Evolutionary conservation across 2,797 vertebrate species (phyloP).

Genomic region (Hozukius guyotensis): DNA sequence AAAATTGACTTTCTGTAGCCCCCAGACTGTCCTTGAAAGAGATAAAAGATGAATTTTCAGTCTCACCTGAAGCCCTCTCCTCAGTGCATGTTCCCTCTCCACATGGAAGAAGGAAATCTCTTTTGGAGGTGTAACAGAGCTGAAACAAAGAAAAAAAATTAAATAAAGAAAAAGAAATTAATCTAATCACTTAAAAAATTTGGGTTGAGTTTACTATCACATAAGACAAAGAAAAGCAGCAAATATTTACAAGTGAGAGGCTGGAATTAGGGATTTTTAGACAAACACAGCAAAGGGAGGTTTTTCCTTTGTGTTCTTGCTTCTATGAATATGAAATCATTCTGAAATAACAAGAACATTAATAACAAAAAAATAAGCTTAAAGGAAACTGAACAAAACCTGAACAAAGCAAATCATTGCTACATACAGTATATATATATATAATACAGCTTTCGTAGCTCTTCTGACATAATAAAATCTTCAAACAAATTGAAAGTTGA

Average conservation of each 20-base stretch:
- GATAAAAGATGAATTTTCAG: not conserved
- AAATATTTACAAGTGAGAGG: not conserved
- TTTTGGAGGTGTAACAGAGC: conserved; percentile 82
- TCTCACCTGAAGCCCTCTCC: conserved; percentile 77
- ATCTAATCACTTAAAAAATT: not conserved
- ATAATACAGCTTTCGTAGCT: too few species aligned
- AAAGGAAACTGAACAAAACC: not conserved
- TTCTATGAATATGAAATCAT: not conserved
- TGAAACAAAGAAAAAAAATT: conserved; percentile 37
- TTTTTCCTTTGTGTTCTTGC: not conserved
- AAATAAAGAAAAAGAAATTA: not conserved
- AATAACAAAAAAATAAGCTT: not conserved
- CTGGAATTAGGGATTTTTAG: not conserved
- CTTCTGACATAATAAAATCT: too few species aligned
- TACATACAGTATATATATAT: not conserved
- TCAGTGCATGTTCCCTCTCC: conserved; percentile 80
- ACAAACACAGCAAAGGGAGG: too few species aligned
- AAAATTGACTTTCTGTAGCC: not conserved
- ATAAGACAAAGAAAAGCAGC: not conserved
- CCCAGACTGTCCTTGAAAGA: not conserved
- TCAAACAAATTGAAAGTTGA: not conserved
- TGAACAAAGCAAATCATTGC: not conserved
- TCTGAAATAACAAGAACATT: not conserved
- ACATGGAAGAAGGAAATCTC: conserved; percentile 80
- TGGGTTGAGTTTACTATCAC: not conserved